Base-by-base conservation (phyloP, 2,888 invertebrate genomes). In the Watsonalla cultraria region DNA sequence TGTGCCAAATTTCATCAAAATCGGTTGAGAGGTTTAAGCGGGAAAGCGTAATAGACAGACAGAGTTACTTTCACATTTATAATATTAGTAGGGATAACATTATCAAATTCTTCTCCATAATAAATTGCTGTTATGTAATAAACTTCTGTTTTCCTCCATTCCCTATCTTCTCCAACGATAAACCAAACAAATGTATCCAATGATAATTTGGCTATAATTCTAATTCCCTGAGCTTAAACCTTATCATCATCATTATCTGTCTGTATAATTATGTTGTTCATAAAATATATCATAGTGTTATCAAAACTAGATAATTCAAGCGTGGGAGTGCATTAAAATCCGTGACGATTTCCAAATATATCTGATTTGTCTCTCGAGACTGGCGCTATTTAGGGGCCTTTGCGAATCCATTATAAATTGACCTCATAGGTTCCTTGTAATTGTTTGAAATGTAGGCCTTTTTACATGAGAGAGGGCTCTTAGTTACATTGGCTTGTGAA, bases 301-400 rank as follows among this genome's bases (percentile, higher is more conserved):
- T 42, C 46, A 7, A 14, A 15, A 13, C 46, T 46, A 37, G 49
- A 39, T 15, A 39, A 37, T 42, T 9, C 45, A 9, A 37, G 69
- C 84, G 84, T 84, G 84, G 79, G 85, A 84, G 72, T 72, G 61
- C 56, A 72, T 74, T 65, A 73, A 73, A 74, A 66, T 72, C 73
- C 70, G 78, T 80, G 84, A 82, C 75, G 73, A 78, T 75, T 77
- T 73, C 76, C 72, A 81, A 81, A 78, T 75, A 76, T 77, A 76
- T 73, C 76, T 74, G 68, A 79, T 74, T 71, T 64, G 72, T 78
- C 85, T 83, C 84, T 57, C 62, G 84, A 80, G 85, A 65, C 72
- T 78, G 65, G 61, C 62, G 65, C 71, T 55, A 72, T 67, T 71
- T 66, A 54, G 66, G 65, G 75, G 71, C 70, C 57, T 61, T 58